Percentiles rank a stretch among this genome's conserved stretches.
Evolutionary conservation across 1,140 invertebrate species (phyloP).

Genomic region (Druon quercuslanigerum): DNA sequence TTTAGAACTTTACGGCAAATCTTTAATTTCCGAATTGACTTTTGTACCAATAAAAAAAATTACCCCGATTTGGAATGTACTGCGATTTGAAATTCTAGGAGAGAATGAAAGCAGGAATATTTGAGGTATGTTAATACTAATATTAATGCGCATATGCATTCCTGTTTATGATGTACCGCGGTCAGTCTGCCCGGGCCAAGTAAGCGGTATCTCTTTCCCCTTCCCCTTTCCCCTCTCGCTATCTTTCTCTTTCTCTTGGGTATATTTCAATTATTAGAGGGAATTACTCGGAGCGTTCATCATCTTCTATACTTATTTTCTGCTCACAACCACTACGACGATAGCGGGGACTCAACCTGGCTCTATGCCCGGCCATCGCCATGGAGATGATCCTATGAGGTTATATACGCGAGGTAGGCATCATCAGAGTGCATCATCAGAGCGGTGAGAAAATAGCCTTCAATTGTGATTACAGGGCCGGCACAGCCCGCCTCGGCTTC

Average conservation of each 20-base stretch:
- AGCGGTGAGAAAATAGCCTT: slow-evolving; percentile 77
- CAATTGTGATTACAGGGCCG: slow-evolving; percentile 77
- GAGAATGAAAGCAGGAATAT: neutral
- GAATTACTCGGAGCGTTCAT: slow-evolving; percentile 75
- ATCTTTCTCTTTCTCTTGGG: slow-evolving; percentile 59
- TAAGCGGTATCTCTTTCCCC: neutral
- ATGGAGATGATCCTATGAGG: slow-evolving; percentile 70
- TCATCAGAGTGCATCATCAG: slow-evolving; percentile 72
- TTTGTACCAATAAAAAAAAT: neutral
- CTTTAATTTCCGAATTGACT: no score
- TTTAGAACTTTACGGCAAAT: no score
- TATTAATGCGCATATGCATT: neutral
- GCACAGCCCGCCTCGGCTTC: slow-evolving; percentile 64
- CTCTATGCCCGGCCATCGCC: slow-evolving; percentile 24
- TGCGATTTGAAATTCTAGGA: neutral
- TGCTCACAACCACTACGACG: slow-evolving; percentile 58
- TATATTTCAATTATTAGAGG: slow-evolving; percentile 77
- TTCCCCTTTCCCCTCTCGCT: neutral
- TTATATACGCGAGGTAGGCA: slow-evolving; percentile 63
- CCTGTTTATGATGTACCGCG: slow-evolving; percentile 15
- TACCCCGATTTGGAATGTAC: neutral
- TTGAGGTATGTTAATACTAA: slow-evolving; percentile 16
- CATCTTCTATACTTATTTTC: slow-evolving; percentile 76
- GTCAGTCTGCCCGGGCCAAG: no score
- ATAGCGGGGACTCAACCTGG: slow-evolving; percentile 55